Base-by-base conservation (phyloP, 1,140 invertebrate species). In the Monomorium pharaonis region DNA sequence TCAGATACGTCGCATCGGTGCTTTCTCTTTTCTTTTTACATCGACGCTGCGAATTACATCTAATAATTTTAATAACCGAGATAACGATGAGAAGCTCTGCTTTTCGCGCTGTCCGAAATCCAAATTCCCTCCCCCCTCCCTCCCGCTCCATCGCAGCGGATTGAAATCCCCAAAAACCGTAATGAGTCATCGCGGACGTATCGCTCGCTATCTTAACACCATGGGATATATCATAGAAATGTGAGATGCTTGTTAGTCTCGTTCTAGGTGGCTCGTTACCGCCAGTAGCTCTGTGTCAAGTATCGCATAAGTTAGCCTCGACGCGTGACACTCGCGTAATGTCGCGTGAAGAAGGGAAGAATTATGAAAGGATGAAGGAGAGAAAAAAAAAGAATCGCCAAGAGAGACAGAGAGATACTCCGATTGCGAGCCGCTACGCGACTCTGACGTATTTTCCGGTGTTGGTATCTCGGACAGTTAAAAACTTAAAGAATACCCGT, bases 201-300 rank as follows among this genome's bases (percentile, higher is more conserved):
- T 89, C 75, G 54, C 21, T 51, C 72, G 62, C 58, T 63, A 44
- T 72, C 74, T 88, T 63, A 75, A 42, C 75, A 88, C 51, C 58
- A 54, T 70, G 56, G 63, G 85, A 89, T 90, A 75, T 85, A 89
- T 78, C 84, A 16, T 58, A 80, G 87, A 90, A 91, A 92, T 87
- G 85, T 83, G 91, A 92, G 91, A 90, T 88, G 86, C 91, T 92
- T 90, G 88, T 92, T 92, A 92, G 91, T 92, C 81, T 91, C 87
- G 86, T 91, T 92, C 88, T 87, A 87, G 88, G 84, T 89, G 76
- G 91, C 91, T 92, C 89, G 91, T 92, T 92, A 92, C 58, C 86
- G 86, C 62, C 65, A 47, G 77, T 76, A 65, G 72, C 86, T 91
- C 85, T 92, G 87, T 92, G 90, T 92, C 91, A 92, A 92, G 91